These are phyloP conservation scores for Hydropotes inermis DNA, from an alignment of 2,113 vertebrate genomes.

Conservation along the genomic window DNA sequence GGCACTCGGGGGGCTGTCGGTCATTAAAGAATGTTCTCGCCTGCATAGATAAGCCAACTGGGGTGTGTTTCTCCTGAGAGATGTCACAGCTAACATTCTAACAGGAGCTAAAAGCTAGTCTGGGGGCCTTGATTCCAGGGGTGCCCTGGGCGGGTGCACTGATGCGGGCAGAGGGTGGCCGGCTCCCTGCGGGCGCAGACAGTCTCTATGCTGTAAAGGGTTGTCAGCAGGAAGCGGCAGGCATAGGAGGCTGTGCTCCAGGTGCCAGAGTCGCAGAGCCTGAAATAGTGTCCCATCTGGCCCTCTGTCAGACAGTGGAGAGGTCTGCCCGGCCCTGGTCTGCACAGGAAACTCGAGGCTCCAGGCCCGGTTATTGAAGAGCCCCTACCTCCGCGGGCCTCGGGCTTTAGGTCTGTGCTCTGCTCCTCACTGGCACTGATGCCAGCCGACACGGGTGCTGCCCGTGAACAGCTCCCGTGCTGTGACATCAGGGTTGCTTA, in stretches of 20 bases:
- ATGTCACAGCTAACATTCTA: rapidly evolving
- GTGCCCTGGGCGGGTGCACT: rapidly evolving
- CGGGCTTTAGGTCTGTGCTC: too few relatives aligned
- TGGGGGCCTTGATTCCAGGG: too few relatives aligned
- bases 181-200: neutral
- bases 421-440: rapidly evolving
- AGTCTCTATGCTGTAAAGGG: too few relatives aligned
- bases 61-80: neutral
- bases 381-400: rapidly evolving
- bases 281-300: rapidly evolving
- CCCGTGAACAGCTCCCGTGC: neutral
- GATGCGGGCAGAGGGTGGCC: neutral
- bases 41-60: neutral
- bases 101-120: neutral
- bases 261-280: neutral
- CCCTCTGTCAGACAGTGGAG: neutral
- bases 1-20: neutral
- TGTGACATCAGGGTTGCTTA: neutral
- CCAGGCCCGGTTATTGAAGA: too few relatives aligned
- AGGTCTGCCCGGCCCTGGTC: neutral
- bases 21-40: neutral
- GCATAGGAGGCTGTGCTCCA: neutral
- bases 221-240: neutral
- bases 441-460: rapidly evolving
- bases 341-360: rapidly evolving